Base-by-base conservation (phyloP, 2,888 invertebrate genomes). In the Caenorhabditis afra region DNA sequence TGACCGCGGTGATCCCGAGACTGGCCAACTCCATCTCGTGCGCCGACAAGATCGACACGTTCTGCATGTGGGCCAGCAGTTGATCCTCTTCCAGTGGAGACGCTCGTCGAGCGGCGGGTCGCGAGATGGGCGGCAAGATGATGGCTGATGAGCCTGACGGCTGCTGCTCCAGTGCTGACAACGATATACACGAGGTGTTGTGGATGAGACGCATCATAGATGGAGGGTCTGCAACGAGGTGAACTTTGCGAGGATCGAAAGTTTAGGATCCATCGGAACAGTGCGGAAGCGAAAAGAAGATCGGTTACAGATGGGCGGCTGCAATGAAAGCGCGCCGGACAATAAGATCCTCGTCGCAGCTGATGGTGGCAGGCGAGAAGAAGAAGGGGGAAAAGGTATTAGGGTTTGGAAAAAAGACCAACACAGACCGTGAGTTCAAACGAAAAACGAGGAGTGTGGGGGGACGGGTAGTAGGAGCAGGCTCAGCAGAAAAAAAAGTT, bases 121-220 rank as follows among this genome's bases (percentile, higher is more conserved):
- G 16, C 5, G 67, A 41, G 35, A 52, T 20, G 5, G 61, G 70
- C 12, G 67, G 67, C 29, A 22, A 71, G 49, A 70, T 70, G 45
- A 45, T 53, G 7, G 70, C 70, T 7, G 70, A 55, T 14, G 70
- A 71, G 44, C 70, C 70, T 2, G 55, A 71, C 1, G 70, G 70
- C 29, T 71, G 70, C 29, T 61, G 55, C 18, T 71, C 70, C 62
- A 71, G 45, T 22, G 70, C 70, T 71, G 70, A 71, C 53, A 71
- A 23, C n/a, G 70, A 71, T 62, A 59, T 53, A 52, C 59, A 71
- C 55, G 70, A 71, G 20, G 70, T 71, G 55, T 71, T 71, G 23
- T 71, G 70, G 37, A 61, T 62, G n/a, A 71, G 70, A 71, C 70
- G 70, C 70, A 71, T 71, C 70, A 71, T 62, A 53, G 55, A 71